phyloP scores from a whole-genome alignment of 2,113 vertebrate species.

The Campylorhamphus procurvoides region DNA sequence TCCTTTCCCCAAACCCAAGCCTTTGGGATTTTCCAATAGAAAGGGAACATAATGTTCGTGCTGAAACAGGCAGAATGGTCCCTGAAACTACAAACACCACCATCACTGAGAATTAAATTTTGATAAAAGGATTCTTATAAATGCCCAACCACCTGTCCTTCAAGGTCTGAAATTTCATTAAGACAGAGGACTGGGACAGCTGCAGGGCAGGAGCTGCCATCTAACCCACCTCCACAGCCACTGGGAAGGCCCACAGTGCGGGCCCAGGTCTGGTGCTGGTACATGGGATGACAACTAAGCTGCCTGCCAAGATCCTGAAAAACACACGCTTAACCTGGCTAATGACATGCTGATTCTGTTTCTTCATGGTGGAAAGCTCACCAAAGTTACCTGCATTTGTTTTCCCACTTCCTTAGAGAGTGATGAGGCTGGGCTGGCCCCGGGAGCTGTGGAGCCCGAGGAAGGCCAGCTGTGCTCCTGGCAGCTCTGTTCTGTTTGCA shows the following conservation, averaged over 20 bases:
- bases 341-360: background rate
- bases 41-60: rapidly evolving
- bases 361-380: background rate
- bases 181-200: background rate
- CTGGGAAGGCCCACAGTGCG: background rate
- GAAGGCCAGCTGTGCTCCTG: background rate
- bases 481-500: background rate
- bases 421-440: rapidly evolving
- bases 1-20: background rate
- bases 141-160: background rate
- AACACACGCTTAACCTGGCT: background rate
- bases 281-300: background rate
- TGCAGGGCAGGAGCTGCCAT: background rate
- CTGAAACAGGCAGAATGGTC: background rate
- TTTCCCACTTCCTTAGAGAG: background rate
- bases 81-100: background rate
- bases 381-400: background rate
- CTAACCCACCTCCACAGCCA: background rate
- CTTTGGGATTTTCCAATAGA: background rate
- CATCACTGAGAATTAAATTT: background rate
- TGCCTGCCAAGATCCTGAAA: background rate
- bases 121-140: background rate
- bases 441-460: background rate
- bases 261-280: background rate
- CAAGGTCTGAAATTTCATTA: background rate